A percentile compares a stretch with the other conserved stretches of the same genome.
Conservation (phyloP, 2,888 invertebrate species). For the Drosophila gaucha region DNA sequence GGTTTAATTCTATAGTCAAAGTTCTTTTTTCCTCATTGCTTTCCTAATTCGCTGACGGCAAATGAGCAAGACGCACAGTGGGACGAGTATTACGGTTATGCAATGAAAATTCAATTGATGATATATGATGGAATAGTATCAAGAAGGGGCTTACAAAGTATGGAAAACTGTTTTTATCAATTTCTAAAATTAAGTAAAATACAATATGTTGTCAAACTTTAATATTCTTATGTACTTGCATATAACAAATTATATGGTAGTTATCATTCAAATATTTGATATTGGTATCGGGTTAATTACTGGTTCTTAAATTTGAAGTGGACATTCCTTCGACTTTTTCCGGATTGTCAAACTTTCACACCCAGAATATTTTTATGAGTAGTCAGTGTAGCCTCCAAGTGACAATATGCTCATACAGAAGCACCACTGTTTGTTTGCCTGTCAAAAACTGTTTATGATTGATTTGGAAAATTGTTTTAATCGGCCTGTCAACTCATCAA, state of each 20-base stretch:
- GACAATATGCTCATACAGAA: not conserved
- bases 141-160: too few species aligned
- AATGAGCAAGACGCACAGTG: constrained; percentile 48
- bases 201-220: too few species aligned
- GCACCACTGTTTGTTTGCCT: not conserved
- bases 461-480: constrained; percentile 2
- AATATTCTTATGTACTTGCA: too few species aligned
- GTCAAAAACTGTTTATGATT: not conserved
- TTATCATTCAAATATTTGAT: too few species aligned
- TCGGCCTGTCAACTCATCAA: constrained; percentile 2
- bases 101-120: not conserved
- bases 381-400: not conserved
- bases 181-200: too few species aligned
- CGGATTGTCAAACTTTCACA: not conserved
- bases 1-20: constrained; percentile 70
- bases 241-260: too few species aligned
- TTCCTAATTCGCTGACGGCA: constrained; percentile 40
- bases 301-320: too few species aligned
- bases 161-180: too few species aligned
- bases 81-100: not conserved
- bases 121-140: not conserved
- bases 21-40: constrained; percentile 40
- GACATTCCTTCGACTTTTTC: too few species aligned
- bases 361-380: too few species aligned
- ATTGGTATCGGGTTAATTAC: too few species aligned